Base-by-base conservation (phyloP, 2,113 vertebrate species). In the Anhinga anhinga region DNA sequence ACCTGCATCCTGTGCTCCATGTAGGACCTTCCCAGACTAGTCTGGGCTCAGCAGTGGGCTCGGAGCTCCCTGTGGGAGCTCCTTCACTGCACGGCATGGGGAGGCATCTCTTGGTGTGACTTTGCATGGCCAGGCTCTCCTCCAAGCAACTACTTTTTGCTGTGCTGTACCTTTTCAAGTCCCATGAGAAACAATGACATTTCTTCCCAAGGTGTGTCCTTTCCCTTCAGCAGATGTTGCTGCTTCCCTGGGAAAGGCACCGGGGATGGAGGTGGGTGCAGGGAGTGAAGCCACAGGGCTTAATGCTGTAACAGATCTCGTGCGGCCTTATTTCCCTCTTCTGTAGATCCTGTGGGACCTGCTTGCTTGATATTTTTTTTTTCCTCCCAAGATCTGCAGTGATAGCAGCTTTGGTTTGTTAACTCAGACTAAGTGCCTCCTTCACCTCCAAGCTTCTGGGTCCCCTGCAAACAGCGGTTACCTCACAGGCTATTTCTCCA, bases 51-150 rank as follows among this genome's bases (percentile, higher is more conserved):
- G 66, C 15, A 9, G 36, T 13, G 67, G 40, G 47, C 30, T 61
- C 1, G 1, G 62, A 45, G 67, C 59, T 50, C 22, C 36, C 47
- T 2, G 11, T 5, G 58, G 66, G 50, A 45, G 32, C 32, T 6
- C 38, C 29, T n/a, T 25, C 22, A 2, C 8, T 5, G 42, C 12
- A 11, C 0, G 2, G 32, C 71, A 13, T 2, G 56, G 15, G 30
- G 32, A 63, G 32, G 16, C 16, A 32, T 19, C 44, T 49, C 21
- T 53, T 15, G 47, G 74, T 21, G 7, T 42, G 58, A 11, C 45
- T 58, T 26, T 55, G 38, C 66, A 18, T 1, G 12, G 26, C 9
- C 38, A 26, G 9, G 27, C 29, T 69, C 29, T 40, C 38, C 74
- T 81, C 61, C 17, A 13, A 30, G 34, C 62, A 20, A 3, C 70